phyloP scores from a whole-genome alignment of 1,140 invertebrate genomes.

The Caerostris extrusa region DNA sequence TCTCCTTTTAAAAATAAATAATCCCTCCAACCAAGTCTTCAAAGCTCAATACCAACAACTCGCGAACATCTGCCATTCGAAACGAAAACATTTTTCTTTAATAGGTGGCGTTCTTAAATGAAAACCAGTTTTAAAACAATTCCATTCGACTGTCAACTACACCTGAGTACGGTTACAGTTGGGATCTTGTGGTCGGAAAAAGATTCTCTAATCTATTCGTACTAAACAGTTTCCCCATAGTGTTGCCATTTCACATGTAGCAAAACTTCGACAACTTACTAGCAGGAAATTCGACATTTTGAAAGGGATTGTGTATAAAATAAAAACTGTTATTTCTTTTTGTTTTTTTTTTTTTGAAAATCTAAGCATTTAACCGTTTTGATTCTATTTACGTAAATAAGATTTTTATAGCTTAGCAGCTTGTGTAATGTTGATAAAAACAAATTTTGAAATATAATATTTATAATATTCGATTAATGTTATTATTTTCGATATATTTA shows the following conservation, averaged over 20 bases:
- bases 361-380: too few species aligned
- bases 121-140: slow-evolving; percentile 55
- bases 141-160: slow-evolving; percentile 39
- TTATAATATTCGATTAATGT: too few species aligned
- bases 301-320: neutral
- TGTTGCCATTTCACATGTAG: slow-evolving; percentile 42
- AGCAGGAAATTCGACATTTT: slow-evolving; percentile 9
- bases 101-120: slow-evolving; percentile 53
- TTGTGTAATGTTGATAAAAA: too few species aligned
- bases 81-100: slow-evolving; percentile 48
- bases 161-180: slow-evolving; percentile 36
- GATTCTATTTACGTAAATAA: too few species aligned
- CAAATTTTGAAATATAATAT: too few species aligned
- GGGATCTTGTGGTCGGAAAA: slow-evolving; percentile 36
- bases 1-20: neutral
- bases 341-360: neutral
- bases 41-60: neutral
- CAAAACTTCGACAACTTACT: slow-evolving; percentile 45
- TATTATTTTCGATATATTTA: too few species aligned
- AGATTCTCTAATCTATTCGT: slow-evolving; percentile 1
- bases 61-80: slow-evolving; percentile 13
- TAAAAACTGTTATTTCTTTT: neutral
- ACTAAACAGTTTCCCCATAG: neutral
- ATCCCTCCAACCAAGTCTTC: neutral
- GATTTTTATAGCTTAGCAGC: too few species aligned